Evolutionary conservation across 2,888 invertebrate species (phyloP).

Genomic region (Sinohyriopsis cumingii): DNA sequence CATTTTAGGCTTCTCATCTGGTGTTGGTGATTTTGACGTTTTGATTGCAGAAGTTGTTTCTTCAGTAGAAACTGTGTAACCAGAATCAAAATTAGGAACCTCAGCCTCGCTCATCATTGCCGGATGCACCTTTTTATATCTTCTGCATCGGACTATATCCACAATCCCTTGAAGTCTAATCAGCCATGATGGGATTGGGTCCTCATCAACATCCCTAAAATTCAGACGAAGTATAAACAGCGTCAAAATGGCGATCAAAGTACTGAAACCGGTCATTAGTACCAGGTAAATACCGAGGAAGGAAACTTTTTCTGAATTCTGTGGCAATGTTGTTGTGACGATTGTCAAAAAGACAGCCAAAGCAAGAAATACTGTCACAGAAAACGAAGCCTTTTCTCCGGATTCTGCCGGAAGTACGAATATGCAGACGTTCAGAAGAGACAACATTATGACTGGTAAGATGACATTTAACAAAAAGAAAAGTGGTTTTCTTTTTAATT

Average conservation of each 20-base stretch:
- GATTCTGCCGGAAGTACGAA: slow-evolving; percentile 30
- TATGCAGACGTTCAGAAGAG: slow-evolving; percentile 26
- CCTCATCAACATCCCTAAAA: slow-evolving; percentile 13
- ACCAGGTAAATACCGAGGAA: slow-evolving; percentile 25
- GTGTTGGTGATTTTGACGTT: too few species aligned
- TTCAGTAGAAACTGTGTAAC: too few species aligned
- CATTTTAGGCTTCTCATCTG: too few species aligned
- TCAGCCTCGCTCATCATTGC: too few species aligned
- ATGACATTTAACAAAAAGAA: slow-evolving; percentile 30
- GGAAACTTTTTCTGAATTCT: slow-evolving; percentile 26
- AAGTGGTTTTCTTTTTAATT: slow-evolving; percentile 29
- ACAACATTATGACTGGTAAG: slow-evolving; percentile 31
- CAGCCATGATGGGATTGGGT: slow-evolving; percentile 17
- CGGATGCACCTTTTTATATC: too few species aligned
- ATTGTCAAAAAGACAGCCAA: slow-evolving; percentile 30
- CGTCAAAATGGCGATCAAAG: slow-evolving; percentile 24
- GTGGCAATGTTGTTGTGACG: slow-evolving; percentile 16
- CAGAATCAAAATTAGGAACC: too few species aligned
- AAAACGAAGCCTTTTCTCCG: slow-evolving; percentile 29
- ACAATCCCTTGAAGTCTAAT: background rate
- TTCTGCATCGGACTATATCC: too few species aligned
- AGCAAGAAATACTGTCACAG: slow-evolving; percentile 28
- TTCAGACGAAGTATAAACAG: slow-evolving; percentile 24
- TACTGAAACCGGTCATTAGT: slow-evolving; percentile 30
- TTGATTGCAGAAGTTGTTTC: too few species aligned